A percentile compares a stretch with the other conserved stretches of the same genome.
These are phyloP conservation scores for Drosophila melanica DNA, from an alignment of 1,140 invertebrate genomes.

Conservation along the genomic window DNA sequence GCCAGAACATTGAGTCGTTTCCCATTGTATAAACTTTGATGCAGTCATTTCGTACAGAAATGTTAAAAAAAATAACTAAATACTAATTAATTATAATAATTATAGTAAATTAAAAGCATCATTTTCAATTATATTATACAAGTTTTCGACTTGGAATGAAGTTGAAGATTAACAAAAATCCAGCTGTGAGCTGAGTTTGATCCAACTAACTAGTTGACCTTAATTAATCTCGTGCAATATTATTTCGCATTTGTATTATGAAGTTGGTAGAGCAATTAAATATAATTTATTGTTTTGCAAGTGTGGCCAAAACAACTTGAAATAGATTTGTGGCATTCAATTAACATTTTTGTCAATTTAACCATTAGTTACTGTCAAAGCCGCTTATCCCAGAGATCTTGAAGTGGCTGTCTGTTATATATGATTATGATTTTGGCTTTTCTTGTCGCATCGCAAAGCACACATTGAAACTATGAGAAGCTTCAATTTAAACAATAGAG, in stretches of 20 bases:
- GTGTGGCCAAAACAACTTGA: no score
- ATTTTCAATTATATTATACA: no score
- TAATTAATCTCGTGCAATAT: no score
- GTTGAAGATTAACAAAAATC: no score
- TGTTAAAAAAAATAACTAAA: no score
- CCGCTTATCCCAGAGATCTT: constrained; percentile 3
- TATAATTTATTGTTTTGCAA: no score
- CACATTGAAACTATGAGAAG: neutral
- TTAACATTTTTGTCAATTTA: constrained; percentile 34
- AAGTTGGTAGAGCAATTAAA: neutral
- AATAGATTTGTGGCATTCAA: constrained; percentile 23
- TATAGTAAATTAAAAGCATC: no score
- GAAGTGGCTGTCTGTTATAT: constrained; percentile 11
- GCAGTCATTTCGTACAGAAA: neutral
- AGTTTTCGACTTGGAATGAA: no score
- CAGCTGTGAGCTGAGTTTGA: no score
- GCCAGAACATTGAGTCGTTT: constrained; percentile 11
- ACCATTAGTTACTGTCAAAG: constrained; percentile 35
- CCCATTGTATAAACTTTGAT: neutral
- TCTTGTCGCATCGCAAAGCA: neutral
- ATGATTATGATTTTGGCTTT: constrained; percentile 2
- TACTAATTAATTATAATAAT: no score
- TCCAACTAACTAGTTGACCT: no score
- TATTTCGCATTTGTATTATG: no score
- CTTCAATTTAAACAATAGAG: neutral